Percentiles rank a stretch among this genome's conserved stretches.
Conservation (phyloP, 2,113 vertebrate genomes). For the Choloepus hoffmanni region DNA sequence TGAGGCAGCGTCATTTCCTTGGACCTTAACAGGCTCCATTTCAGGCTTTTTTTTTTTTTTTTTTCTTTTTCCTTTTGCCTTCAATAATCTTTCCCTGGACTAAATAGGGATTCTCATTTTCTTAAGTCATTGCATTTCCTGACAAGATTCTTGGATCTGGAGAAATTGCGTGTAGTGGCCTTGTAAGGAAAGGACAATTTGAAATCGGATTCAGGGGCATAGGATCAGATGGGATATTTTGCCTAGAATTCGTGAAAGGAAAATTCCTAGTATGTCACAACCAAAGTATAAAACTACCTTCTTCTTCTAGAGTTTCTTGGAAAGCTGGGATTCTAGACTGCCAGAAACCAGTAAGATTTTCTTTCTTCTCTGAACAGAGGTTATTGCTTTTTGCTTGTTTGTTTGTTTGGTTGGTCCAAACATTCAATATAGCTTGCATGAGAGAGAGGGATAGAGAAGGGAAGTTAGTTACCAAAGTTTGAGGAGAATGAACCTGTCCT, state of each 20-base stretch:
- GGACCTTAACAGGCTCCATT: too few relatives aligned
- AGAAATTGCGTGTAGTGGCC: background rate
- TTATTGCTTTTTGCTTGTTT: background rate
- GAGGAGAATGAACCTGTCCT: background rate
- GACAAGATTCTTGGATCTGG: background rate
- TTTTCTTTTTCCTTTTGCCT: too few relatives aligned
- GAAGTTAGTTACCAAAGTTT: background rate
- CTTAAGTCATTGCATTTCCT: conserved; percentile 4
- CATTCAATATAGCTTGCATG: background rate
- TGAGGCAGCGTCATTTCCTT: background rate
- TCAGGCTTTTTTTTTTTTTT: too few relatives aligned
- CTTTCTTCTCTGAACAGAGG: background rate
- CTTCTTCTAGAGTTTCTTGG: too few relatives aligned
- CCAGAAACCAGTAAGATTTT: background rate
- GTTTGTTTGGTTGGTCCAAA: background rate
- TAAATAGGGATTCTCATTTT: background rate
- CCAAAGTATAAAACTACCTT: background rate
- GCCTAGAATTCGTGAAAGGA: background rate
- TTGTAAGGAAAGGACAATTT: conserved; percentile 20
- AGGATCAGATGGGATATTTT: background rate
- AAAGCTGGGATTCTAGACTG: conserved; percentile 5
- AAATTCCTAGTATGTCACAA: background rate
- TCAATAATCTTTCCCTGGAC: too few relatives aligned
- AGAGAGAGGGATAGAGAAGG: background rate
- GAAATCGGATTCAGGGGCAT: background rate